Evolutionary conservation across 64 coral and sea anemone species (phyloP), one percentile per base, ranked within the genome.

Genomic region (Stichodactyla mertensii): DNA sequence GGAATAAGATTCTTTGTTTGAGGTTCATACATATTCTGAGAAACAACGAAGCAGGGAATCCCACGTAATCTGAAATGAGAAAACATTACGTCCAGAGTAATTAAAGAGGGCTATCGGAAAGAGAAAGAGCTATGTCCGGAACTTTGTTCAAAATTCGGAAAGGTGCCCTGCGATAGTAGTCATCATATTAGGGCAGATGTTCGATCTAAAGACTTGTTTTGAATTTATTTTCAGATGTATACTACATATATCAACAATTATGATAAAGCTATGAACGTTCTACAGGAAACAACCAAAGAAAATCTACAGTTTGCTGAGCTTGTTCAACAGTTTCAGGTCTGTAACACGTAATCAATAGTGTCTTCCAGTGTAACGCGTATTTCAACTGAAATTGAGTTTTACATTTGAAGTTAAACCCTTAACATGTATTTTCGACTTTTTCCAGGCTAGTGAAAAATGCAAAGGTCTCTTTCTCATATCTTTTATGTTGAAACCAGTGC

Each of bases 401-500:
- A 45, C 36, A 45, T 2, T 45, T 45, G 36, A 45, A 45, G 36
- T 45, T 45, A 45, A 45, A 45, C 36, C 36, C 15, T 59, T 0
- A 59, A 59, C 57, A 16, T 9, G 18, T 77, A 7, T 79, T 71
- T 52, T 77, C 16, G 16, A 81, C 84, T 84, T 77, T 28, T 78
- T 89, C 0, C 78, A 95, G 97, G 88, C 78, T 15, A 99, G 97
- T 87, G 86, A 95, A 61, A 84, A 84, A 26, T 99, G 97, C 86
- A 90, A 99, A 2, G 93, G 93, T 59, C 86, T 99, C 54, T 86
- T 89, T 74, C 86, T 99, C 7, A 82, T 88, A 45, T 85, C 93
- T 51, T 99, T 92, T 54, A 99, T 99, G 97, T 59, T 99, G 60
- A 99, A 99, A 87, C 96, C 97, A 16, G 93, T 99, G 8, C 97